These are phyloP conservation scores for Penaeus indicus DNA, from an alignment of 1,140 invertebrate species.

Conservation along the genomic window DNA sequence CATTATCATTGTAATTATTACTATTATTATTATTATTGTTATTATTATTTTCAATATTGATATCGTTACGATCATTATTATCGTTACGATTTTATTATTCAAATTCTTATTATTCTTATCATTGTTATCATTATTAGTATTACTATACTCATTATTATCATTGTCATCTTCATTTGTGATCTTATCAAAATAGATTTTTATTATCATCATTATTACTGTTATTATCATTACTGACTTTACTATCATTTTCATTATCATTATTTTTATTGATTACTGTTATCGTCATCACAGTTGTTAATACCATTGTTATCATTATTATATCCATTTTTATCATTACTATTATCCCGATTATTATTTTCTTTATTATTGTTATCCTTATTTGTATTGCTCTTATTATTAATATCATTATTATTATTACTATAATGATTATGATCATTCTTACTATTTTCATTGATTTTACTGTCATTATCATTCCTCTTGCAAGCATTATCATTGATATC, in stretches of 20 bases:
- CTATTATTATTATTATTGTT: neutral
- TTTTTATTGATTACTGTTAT: neutral
- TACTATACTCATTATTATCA: neutral
- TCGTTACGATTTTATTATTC: neutral
- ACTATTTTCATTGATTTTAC: too few relatives aligned
- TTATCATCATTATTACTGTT: too few relatives aligned
- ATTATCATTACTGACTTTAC: too few relatives aligned
- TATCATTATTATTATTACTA: too few relatives aligned
- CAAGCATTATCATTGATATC: too few relatives aligned
- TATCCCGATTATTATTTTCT: too few relatives aligned
- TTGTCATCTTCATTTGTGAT: neutral
- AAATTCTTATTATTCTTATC: neutral
- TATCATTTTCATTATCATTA: neutral
- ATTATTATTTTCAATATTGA: neutral
- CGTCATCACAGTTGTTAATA: neutral
- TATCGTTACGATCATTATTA: neutral
- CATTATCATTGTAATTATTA: neutral
- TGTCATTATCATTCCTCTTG: too few relatives aligned
- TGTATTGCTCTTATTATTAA: too few relatives aligned
- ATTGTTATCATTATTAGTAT: neutral
- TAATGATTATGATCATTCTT: too few relatives aligned
- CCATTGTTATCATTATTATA: neutral
- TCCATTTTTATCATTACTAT: too few relatives aligned
- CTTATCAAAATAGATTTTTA: neutral
- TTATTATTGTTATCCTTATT: too few relatives aligned